Base-by-base conservation (phyloP, 2,113 vertebrate species). In the Centropristis striata region DNA sequence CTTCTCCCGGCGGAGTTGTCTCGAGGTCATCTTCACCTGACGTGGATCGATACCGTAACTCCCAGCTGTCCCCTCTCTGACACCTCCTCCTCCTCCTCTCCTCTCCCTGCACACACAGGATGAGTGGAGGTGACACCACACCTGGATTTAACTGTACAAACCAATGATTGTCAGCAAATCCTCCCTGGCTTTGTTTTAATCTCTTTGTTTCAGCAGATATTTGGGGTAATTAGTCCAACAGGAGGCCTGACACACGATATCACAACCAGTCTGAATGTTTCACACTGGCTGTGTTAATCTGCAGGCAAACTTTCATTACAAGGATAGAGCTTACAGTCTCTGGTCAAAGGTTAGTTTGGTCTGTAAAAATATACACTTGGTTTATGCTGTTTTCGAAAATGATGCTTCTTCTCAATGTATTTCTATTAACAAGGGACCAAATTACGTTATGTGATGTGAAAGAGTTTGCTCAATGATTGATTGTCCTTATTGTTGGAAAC, bases 41-140 rank as follows among this genome's bases (percentile, higher is more conserved):
- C 39, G 11, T 59, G 60, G 73, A 86, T 89, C 81, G 60, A 90
- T 90, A 77, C 53, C 4, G 11, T 64, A 61, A 12, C 57, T 85
- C 58, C 63, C 63, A 36, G 28, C 66, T 75, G 78, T 71, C 70
- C 14, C 63, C 63, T 67, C 64, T 50, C 51, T 79, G 57, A 73
- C 80, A 75, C 50, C 71, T 78, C 27, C 46, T 72, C 70, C 18
- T 53, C 67, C 42, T 72, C 63, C 23, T 61, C 32, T 47, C 25
- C 41, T 4, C 36, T 68, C 39, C 57, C 74, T 2, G 37, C 21
- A 27, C 64, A 70, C 58, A 75, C 67, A 27, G 21, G 69, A 61
- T 9, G 32, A 81, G 46, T 8, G 41, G 70, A 71, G 49, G 67
- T 27, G 64, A 75, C 50, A 44, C 10, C 21, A 36, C 70, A 68